phyloP scores from a whole-genome alignment of 2,113 vertebrate species.

The Catagonus wagneri region DNA sequence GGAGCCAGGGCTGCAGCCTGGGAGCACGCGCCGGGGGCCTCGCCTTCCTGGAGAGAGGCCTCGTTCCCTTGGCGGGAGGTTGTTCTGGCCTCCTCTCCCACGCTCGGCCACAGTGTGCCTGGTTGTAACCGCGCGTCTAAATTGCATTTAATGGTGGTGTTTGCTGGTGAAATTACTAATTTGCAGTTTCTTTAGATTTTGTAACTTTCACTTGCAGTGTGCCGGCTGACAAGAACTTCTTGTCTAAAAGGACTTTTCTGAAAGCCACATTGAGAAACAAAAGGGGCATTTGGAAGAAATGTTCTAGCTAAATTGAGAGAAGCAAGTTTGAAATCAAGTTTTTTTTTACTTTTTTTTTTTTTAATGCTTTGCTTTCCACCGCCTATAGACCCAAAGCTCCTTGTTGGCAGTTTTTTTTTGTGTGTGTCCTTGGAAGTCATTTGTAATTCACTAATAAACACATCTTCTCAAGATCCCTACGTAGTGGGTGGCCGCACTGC shows the following conservation, averaged over 20 bases:
- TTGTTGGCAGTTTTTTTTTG: conserved; percentile 42
- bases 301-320: conserved; percentile 54
- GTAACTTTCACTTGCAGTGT: conserved; percentile 11
- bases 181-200: conserved; percentile 70
- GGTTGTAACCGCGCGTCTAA: conserved; percentile 40
- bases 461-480: conserved; percentile 2
- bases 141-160: conserved; percentile 64
- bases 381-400: neutral
- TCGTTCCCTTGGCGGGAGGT: neutral
- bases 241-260: conserved; percentile 52
- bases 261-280: conserved; percentile 37
- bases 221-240: conserved; percentile 38
- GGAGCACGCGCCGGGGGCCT: neutral
- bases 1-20: neutral
- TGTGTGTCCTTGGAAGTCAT: conserved; percentile 34
- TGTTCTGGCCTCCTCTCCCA: neutral
- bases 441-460: conserved; percentile 53
- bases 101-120: neutral
- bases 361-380: neutral
- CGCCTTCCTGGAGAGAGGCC: neutral
- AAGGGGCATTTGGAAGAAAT: conserved; percentile 2
- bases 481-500: neutral
- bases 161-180: conserved; percentile 67
- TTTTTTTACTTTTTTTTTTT: neutral
- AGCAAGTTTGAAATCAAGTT: conserved; percentile 41